These are phyloP conservation scores for Mallotus villosus DNA, from an alignment of 2,797 vertebrate genomes.

Conservation along the genomic window DNA sequence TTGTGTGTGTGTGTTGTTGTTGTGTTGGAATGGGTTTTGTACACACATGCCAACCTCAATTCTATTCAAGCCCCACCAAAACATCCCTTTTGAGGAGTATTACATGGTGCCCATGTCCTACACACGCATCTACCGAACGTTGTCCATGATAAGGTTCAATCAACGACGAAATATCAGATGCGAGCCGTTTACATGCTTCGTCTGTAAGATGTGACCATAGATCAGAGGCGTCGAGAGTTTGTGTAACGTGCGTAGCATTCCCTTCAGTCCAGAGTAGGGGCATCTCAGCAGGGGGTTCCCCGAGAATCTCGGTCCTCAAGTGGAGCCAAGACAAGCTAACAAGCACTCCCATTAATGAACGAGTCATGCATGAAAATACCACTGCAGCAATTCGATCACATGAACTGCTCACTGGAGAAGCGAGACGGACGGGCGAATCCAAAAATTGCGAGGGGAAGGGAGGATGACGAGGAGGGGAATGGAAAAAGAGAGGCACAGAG, in stretches of 20 bases:
- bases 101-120: not conserved
- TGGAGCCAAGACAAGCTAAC: conserved; percentile 51
- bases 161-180: not conserved
- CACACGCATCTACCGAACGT: too few species aligned
- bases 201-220: conserved; percentile 34
- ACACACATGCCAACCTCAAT: too few species aligned
- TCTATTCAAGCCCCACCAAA: too few species aligned
- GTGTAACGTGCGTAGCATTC: too few species aligned
- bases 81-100: not conserved
- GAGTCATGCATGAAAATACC: conserved; percentile 44
- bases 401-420: conserved; percentile 31
- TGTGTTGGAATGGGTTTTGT: not conserved
- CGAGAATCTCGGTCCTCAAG: conserved; percentile 46
- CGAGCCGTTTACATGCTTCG: conserved; percentile 35
- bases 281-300: conserved; percentile 32
- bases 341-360: conserved; percentile 60
- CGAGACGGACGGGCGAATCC: conserved; percentile 7
- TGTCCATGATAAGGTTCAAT: too few species aligned
- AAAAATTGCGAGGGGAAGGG: conserved; percentile 31
- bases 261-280: conserved; percentile 31
- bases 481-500: conserved; percentile 17
- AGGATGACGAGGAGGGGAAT: conserved; percentile 35
- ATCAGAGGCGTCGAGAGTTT: conserved; percentile 14
- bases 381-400: conserved; percentile 54
- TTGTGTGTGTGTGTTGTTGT: not conserved